These are phyloP conservation scores for Linurgus olivaceus DNA, from an alignment of 2,797 vertebrate species.

Conservation along the genomic window DNA sequence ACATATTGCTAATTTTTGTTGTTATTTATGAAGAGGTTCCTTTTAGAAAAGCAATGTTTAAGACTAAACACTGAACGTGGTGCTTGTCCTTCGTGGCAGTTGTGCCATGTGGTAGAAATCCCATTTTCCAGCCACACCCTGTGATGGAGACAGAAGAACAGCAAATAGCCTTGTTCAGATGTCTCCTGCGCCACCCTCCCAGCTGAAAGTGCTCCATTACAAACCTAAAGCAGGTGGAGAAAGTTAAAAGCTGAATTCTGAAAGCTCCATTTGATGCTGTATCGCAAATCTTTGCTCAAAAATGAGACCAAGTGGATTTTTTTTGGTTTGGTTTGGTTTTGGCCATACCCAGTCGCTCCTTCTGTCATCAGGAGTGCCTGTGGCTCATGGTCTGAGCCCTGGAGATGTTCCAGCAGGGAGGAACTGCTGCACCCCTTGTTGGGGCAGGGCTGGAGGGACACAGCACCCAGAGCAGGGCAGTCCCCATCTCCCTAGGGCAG, in stretches of 20 bases:
- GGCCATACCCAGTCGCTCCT: neutral
- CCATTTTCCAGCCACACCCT: neutral
- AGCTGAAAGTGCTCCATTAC: neutral
- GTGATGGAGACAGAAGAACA: neutral
- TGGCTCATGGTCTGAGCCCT: neutral
- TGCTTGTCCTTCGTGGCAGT: neutral
- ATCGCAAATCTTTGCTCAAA: neutral
- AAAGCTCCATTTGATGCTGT: neutral
- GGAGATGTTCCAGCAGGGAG: accelerated
- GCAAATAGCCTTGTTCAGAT: neutral
- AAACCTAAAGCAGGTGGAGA: neutral
- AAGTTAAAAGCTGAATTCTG: neutral
- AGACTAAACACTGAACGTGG: neutral
- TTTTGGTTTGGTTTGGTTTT: neutral
- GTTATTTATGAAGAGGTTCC: neutral
- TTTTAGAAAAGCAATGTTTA: neutral
- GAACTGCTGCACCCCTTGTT: neutral
- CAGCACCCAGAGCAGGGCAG: neutral
- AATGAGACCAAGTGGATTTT: neutral
- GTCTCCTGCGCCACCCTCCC: neutral
- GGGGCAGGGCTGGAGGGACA: neutral
- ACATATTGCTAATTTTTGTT: neutral
- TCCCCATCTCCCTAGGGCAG: neutral
- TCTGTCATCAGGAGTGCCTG: neutral
- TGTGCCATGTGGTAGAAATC: neutral